Conservation (phyloP, 1,140 invertebrate species). For the Carposina sasakii region DNA sequence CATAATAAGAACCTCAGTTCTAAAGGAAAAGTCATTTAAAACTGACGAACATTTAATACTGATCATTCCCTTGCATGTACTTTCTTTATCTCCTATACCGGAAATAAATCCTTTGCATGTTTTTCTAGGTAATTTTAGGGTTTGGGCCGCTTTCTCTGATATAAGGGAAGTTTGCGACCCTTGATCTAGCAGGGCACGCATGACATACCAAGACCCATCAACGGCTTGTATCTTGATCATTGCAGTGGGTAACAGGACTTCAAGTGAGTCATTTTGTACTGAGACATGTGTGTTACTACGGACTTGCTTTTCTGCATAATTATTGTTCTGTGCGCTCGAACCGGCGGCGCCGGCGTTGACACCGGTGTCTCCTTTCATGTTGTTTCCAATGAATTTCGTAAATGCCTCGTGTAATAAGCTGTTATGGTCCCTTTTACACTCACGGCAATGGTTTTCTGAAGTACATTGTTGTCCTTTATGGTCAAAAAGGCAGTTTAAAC, state of each 20-base stretch:
- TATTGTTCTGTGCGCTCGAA: no score
- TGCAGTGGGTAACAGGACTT: slow-evolving; percentile 23
- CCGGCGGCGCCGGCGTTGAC: no score
- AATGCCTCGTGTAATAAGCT: slow-evolving; percentile 21
- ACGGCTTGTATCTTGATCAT: slow-evolving; percentile 12
- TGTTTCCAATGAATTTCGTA: no score
- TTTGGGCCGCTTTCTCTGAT: slow-evolving; percentile 14
- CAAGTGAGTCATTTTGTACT: neutral
- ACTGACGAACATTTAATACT: slow-evolving; percentile 8
- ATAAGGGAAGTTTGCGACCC: slow-evolving; percentile 17
- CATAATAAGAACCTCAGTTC: slow-evolving; percentile 16
- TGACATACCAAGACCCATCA: slow-evolving; percentile 9
- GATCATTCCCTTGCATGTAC: slow-evolving; percentile 12
- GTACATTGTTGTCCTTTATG: slow-evolving; percentile 16
- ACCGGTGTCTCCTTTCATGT: no score
- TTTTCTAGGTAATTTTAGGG: slow-evolving; percentile 11
- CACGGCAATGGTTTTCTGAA: slow-evolving; percentile 21
- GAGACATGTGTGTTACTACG: neutral
- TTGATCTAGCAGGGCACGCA: slow-evolving; percentile 13
- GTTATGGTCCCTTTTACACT: slow-evolving; percentile 20
- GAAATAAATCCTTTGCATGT: slow-evolving; percentile 11
- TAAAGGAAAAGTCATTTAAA: slow-evolving; percentile 11
- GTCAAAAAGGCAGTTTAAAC: slow-evolving; percentile 19
- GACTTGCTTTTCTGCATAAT: neutral
- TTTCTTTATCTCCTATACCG: slow-evolving; percentile 16